Evolutionary conservation across 2,113 vertebrate species (phyloP), one percentile per base, ranked within the genome.

Genomic region (Dolichallabes microphthalmus): DNA sequence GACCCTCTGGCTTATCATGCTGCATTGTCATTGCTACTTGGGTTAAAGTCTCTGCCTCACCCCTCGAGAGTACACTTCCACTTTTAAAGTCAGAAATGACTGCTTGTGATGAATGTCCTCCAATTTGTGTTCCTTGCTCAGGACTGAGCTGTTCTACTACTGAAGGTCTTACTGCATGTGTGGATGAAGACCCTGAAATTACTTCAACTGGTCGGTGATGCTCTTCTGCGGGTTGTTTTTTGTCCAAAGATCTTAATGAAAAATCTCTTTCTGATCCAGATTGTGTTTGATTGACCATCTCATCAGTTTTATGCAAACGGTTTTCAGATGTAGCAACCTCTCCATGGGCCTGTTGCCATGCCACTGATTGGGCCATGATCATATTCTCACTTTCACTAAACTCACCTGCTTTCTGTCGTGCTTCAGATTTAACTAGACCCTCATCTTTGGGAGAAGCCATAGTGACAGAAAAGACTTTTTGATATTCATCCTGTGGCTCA

Each of bases 1-100:
- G 86, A 78, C 89, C 86, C 58, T 93, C 90, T 85, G 88, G 53
- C 17, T 61, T 25, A 61, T 2, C 76, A 32, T 73, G 66, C 5
- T 57, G 17, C n/a, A 11, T 8, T 85, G 80, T 60, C 30, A 93
- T 93, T 22, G 93, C 94, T 30, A 91, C 86, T 63, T 94, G 90
- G 52, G 90, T 89, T 45, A 94, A 89, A 52, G 91, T 93, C 78
- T 85, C 75, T 27, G 20, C 52, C 2, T 64, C 50, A 55, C 50
- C 52, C 12, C 14, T 32, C n/a, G 57, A 55, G 6, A 35, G 20
- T 22, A 69, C 8, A 55, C 10, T 30, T 74, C 57, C n/a, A 45
- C 57, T 66, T 64, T 66, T 84, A 20, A 45, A 71, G 52, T 80
- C 84, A 69, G 87, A 91, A 53, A 61, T 58, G n/a, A 39, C 32